Conservation (phyloP, 92 coral and sea anemone species). For the Blastomussa wellsi region DNA sequence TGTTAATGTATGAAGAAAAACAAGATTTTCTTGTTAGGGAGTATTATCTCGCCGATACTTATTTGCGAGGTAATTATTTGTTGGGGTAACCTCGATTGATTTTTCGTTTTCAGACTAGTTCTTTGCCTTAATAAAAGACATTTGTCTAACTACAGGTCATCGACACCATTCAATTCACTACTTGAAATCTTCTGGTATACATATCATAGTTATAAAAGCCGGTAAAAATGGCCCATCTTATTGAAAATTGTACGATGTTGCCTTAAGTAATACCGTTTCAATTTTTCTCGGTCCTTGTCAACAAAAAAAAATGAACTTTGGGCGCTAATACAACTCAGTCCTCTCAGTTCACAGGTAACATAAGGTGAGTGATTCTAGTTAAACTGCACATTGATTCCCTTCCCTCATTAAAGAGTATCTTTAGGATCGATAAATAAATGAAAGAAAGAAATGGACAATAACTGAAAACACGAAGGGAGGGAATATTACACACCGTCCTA, state of each 20-base stretch:
- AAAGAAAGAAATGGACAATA: background rate
- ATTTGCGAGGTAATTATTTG: background rate
- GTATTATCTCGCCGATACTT: background rate
- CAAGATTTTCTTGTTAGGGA: background rate
- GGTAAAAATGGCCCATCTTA: background rate
- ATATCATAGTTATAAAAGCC: no score
- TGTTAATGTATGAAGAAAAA: background rate
- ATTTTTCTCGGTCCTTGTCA: background rate
- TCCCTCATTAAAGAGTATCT: background rate
- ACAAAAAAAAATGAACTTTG: background rate
- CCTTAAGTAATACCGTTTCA: background rate
- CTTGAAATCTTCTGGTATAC: background rate
- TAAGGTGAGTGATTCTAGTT: background rate
- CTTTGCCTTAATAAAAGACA: background rate
- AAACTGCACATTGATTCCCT: background rate
- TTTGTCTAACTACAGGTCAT: constrained; percentile 5
- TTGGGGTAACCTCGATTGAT: background rate
- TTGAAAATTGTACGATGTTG: background rate
- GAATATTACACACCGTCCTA: background rate
- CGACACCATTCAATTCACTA: background rate
- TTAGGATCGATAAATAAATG: background rate
- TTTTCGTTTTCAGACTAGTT: background rate
- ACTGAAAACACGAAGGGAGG: background rate
- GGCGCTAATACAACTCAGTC: background rate
- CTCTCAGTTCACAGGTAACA: no score